Conservation (phyloP, 1,140 invertebrate genomes). For the Tribolium castaneum region DNA sequence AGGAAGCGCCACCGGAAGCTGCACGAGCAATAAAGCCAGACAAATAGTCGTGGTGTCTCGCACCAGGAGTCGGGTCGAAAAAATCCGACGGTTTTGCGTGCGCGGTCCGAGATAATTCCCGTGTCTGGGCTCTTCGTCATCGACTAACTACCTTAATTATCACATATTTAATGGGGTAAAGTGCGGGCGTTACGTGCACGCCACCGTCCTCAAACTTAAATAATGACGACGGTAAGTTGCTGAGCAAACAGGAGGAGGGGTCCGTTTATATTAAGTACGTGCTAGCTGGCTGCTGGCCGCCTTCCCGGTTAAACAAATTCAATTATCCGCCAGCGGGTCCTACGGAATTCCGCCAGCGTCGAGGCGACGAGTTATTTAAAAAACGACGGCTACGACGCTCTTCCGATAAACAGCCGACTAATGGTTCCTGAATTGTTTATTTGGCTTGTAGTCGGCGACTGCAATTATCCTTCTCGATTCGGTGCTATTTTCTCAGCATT, state of each 20-base stretch:
- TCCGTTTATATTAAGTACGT: conserved; percentile 32
- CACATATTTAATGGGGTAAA: conserved; percentile 35
- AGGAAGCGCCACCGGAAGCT: conserved; percentile 41
- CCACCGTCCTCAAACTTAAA: conserved; percentile 31
- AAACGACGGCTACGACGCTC: conserved; percentile 4
- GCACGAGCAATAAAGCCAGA: conserved; percentile 44
- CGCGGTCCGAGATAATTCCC: background rate
- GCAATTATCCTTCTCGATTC: conserved; percentile 16
- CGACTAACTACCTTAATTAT: conserved; percentile 29
- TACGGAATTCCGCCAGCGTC: conserved; percentile 6
- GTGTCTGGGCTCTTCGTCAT: conserved; percentile 5
- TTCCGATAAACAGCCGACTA: conserved; percentile 37
- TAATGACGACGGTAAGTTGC: conserved; percentile 31
- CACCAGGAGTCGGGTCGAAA: background rate
- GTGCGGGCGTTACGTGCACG: conserved; percentile 31
- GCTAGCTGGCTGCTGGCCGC: conserved; percentile 20
- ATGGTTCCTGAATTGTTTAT: conserved; percentile 37
- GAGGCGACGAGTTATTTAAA: conserved; percentile 31
- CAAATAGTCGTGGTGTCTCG: conserved; percentile 37
- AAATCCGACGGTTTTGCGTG: background rate
- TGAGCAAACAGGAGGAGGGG: conserved; percentile 29
- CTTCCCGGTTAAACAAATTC: conserved; percentile 32
- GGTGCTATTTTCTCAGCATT: background rate
- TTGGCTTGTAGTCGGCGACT: background rate
- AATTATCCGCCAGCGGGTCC: conserved; percentile 1